These are phyloP conservation scores for Thomomys bottae DNA, from an alignment of 2,113 vertebrate genomes.

Conservation along the genomic window DNA sequence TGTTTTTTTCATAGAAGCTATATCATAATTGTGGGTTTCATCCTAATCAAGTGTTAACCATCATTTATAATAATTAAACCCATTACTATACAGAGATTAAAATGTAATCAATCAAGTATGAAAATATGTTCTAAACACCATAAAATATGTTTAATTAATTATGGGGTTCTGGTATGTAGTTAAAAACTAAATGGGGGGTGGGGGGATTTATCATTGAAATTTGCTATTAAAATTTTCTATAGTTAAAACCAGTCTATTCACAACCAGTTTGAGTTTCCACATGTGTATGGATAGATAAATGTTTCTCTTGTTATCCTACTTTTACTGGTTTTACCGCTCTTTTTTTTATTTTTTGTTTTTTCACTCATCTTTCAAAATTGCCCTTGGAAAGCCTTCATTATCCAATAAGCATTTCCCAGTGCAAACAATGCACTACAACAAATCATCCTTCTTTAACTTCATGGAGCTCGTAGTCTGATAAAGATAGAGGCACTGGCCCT, in stretches of 20 bases:
- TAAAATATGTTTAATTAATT: constrained; percentile 21
- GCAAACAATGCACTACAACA: neutral
- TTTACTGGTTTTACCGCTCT: neutral
- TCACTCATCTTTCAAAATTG: neutral
- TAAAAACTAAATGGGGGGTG: neutral
- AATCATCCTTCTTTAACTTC: neutral
- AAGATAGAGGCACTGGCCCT: neutral
- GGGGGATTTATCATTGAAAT: neutral
- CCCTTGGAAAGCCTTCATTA: neutral
- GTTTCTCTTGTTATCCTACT: neutral
- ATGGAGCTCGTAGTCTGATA: neutral
- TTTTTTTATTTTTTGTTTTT: neutral
- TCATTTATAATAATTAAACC: neutral
- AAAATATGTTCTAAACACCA: neutral
- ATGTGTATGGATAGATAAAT: neutral
- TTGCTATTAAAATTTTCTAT: neutral
- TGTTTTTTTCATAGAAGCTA: constrained; percentile 25
- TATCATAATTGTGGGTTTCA: neutral
- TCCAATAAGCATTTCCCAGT: neutral
- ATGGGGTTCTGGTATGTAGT: neutral
- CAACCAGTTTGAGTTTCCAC: neutral
- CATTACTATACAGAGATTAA: neutral
- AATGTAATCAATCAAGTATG: neutral
- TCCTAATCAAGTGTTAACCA: neutral
- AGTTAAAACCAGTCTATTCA: neutral